Percentiles rank a stretch among this genome's conserved stretches.
Conservation (phyloP, 2,113 vertebrate species). For the Nettapus auritus region DNA sequence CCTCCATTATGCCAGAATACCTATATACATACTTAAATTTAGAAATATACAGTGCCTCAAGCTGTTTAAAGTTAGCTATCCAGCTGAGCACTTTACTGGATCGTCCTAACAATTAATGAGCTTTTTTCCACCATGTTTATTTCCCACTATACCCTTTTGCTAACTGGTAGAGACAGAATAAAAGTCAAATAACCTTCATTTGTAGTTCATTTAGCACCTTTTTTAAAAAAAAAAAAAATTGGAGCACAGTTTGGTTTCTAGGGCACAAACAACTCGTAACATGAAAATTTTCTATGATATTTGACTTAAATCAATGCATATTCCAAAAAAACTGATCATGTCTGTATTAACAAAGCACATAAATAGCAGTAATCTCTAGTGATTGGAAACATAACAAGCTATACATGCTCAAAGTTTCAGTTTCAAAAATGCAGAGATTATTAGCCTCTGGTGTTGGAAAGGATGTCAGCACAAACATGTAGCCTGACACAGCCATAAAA, state of each 20-base stretch:
- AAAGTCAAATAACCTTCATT: background rate
- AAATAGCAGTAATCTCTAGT: background rate
- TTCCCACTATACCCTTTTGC: background rate
- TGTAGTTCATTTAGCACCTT: background rate
- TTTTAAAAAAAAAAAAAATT: too few species aligned
- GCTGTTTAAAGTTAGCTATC: background rate
- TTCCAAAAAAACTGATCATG: background rate
- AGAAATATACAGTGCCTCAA: background rate
- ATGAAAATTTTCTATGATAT: background rate
- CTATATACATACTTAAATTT: background rate
- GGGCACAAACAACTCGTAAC: background rate
- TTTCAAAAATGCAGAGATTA: slow-evolving; percentile 5
- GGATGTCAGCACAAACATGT: background rate
- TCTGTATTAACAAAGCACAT: background rate
- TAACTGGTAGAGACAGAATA: background rate
- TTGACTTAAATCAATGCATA: background rate
- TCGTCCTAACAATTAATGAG: background rate
- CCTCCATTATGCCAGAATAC: background rate
- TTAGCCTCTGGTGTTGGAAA: background rate
- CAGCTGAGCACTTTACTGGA: background rate
- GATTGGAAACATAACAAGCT: background rate
- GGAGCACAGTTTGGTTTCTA: background rate
- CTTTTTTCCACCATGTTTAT: background rate
- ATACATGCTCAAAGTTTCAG: background rate
- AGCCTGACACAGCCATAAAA: background rate